Evolutionary conservation across 2,888 invertebrate species (phyloP).

Genomic region (Choreutis nemorana): DNA sequence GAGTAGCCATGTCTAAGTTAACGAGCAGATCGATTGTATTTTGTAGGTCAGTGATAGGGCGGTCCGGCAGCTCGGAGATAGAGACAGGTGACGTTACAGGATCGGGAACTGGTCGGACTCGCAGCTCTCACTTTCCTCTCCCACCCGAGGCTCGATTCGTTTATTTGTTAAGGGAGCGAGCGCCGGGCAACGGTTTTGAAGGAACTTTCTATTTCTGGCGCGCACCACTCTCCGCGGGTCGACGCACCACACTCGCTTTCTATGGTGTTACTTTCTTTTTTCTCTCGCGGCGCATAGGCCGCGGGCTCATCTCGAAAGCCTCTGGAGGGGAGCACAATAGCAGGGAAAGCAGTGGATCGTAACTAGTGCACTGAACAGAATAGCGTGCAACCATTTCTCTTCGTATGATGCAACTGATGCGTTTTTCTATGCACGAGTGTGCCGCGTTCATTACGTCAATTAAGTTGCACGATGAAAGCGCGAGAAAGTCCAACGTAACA

Average conservation of each 20-base stretch:
- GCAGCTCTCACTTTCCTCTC: constrained; percentile 59
- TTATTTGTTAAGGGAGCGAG: constrained; percentile 53
- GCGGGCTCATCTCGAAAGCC: constrained; percentile 30
- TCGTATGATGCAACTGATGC: constrained; percentile 55
- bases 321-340: constrained; percentile 37
- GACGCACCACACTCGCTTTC: constrained; percentile 55
- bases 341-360: constrained; percentile 39
- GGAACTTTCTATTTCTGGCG: constrained; percentile 64
- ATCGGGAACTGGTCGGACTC: constrained; percentile 47
- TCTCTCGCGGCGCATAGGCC: constrained; percentile 31
- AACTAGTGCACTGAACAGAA: constrained; percentile 50
- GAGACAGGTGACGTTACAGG: constrained; percentile 18
- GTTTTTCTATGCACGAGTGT: constrained; percentile 54
- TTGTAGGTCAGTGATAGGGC: constrained; percentile 42
- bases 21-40: constrained; percentile 36
- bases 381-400: constrained; percentile 61
- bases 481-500: constrained; percentile 47
- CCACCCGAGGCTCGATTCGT: constrained; percentile 56
- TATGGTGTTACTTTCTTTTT: constrained; percentile 62
- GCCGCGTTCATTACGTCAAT: constrained; percentile 60
- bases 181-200: constrained; percentile 40
- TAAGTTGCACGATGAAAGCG: constrained; percentile 56
- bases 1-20: no score
- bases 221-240: constrained; percentile 49
- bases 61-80: constrained; percentile 13